Base-by-base conservation (phyloP, 2,113 vertebrate genomes). In the Halichoerus grypus region DNA sequence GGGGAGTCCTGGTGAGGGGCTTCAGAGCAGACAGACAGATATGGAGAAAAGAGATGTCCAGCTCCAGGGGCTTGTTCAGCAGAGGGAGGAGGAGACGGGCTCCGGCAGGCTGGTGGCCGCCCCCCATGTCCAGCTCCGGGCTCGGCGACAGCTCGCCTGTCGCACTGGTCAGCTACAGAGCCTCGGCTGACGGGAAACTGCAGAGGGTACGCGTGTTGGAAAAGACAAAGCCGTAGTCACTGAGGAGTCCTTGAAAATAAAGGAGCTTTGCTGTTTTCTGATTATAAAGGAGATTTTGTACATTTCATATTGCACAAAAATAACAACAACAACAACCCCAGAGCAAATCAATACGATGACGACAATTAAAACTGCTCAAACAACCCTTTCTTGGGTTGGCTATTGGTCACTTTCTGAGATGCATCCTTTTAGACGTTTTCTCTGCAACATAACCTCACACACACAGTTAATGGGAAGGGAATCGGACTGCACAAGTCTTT, bases 101-200 rank as follows among this genome's bases (percentile, higher is more conserved):
- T 71, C 61, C 12, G 2, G 3, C 4, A 7, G 26, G 13, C 80
- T 1, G 2, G 24, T 5, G 0, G 46, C 74, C 1, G 31, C 8
- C 0, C 11, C 22, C 0, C 18, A 1, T 19, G 10, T 42, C 77
- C 71, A 26, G 15, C 8, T 14, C 24, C 0, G 14, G 49, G 1
- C 28, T 13, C 22, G 5, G 39, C 2, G 0, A 15, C 31, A 7
- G 4, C 10, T 19, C 4, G 0, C 59, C 36, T 2, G 10, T 6
- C 0, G 4, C 5, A 5, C 36, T n/a, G 4, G 39, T 4, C 3
- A 1, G 7, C 46, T 4, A 0, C 1, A 2, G 28, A 39, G 7
- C 57, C 33, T 13, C 22, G 3, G n/a, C 55, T n/a, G 19, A 4
- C 11, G 13, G 9, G 46, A 74, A 92, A 33, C 69, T 21, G 1